phyloP scores from a whole-genome alignment of 2,113 vertebrate species.

The Syngnathoides biaculeatus region DNA sequence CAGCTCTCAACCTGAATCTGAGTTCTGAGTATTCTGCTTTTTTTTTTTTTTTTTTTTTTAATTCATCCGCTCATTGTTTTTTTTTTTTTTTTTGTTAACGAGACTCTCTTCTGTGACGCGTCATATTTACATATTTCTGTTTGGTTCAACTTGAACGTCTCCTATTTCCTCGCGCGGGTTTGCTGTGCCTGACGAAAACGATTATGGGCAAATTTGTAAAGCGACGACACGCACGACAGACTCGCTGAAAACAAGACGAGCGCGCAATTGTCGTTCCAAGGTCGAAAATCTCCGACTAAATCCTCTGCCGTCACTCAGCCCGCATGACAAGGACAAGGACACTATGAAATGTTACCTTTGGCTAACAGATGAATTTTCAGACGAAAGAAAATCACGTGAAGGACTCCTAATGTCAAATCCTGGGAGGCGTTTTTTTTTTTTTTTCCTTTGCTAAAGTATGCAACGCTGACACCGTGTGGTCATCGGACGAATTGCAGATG shows the following conservation, averaged over 20 bases:
- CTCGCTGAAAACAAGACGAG: neutral
- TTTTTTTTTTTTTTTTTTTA: too few species aligned
- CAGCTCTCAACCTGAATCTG: too few species aligned
- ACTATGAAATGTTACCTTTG: neutral
- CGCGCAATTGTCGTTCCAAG: neutral
- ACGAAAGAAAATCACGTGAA: neutral
- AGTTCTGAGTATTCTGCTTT: too few species aligned
- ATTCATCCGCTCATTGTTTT: too few species aligned
- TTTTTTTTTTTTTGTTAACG: too few species aligned
- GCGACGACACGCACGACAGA: neutral
- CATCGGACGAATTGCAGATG: neutral
- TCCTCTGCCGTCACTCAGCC: neutral
- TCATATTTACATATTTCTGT: too few species aligned
- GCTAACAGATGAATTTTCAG: neutral
- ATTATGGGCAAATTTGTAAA: neutral
- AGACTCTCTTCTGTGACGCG: too few species aligned
- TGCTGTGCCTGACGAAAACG: neutral
- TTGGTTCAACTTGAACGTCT: neutral
- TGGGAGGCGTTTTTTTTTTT: slow-evolving; percentile 3
- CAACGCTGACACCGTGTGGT: slow-evolving; percentile 58
- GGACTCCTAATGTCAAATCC: slow-evolving; percentile 43
- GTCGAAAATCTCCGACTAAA: neutral
- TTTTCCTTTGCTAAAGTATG: slow-evolving; percentile 9
- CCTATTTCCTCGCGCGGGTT: neutral
- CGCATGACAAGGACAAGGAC: neutral